Evolutionary conservation across 2,113 vertebrate species (phyloP).

Genomic region (Alligator sinensis): DNA sequence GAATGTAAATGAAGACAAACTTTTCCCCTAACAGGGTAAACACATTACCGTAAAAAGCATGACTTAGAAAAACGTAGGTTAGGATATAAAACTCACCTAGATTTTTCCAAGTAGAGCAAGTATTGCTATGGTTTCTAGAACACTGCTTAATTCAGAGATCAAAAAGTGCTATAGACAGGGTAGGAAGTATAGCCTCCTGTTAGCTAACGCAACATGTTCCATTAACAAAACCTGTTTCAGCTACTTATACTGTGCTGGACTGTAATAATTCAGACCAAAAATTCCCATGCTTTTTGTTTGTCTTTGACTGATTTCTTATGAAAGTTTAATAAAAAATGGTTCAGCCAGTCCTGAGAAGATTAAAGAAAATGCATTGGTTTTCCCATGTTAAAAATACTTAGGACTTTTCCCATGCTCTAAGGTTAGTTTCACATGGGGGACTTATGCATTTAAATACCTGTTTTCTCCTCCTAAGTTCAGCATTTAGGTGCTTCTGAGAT

Average conservation of each 20-base stretch:
- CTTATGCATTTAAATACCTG: no score
- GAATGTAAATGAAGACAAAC: neutral
- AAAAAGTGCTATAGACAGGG: neutral
- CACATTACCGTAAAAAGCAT: conserved; percentile 14
- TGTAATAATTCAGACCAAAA: conserved; percentile 2
- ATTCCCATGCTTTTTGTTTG: neutral
- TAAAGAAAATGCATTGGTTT: neutral
- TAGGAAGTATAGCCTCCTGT: neutral
- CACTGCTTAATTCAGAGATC: neutral
- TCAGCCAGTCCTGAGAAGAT: conserved; percentile 4
- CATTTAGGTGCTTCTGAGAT: neutral
- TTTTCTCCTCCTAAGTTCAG: neutral
- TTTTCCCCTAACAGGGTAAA: neutral
- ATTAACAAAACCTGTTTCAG: neutral
- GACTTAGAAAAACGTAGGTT: neutral
- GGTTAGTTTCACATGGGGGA: no score
- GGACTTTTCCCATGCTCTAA: no score
- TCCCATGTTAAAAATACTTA: neutral
- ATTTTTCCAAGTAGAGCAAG: conserved; percentile 7
- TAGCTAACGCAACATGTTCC: neutral
- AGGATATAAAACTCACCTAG: neutral
- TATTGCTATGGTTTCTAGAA: neutral
- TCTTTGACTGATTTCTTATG: conserved; percentile 18
- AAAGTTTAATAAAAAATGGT: conserved; percentile 11
- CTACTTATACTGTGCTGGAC: neutral